Evolutionary conservation across 2,113 vertebrate genomes (phyloP).

Genomic region (Pyrgilauda ruficollis): DNA sequence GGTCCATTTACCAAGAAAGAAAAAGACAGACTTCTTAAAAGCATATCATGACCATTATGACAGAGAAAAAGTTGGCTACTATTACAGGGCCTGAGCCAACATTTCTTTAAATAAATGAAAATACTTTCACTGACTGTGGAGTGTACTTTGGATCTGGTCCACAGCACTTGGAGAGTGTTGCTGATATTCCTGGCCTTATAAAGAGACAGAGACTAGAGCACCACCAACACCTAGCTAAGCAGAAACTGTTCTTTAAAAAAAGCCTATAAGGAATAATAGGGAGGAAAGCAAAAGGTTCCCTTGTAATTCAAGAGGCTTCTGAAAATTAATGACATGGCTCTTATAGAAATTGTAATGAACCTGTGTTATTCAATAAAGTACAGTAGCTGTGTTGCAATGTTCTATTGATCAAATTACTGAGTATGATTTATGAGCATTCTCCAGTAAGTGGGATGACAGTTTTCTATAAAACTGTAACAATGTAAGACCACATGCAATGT

Average conservation of each 20-base stretch:
- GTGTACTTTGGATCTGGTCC: background rate
- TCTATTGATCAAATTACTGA: background rate
- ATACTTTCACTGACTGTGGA: background rate
- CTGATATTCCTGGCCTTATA: background rate
- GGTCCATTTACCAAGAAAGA: constrained; percentile 4
- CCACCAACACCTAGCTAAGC: background rate
- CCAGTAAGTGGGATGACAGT: background rate
- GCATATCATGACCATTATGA: background rate
- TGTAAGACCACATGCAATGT: background rate
- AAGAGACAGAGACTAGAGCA: background rate
- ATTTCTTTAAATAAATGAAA: background rate
- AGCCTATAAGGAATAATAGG: background rate
- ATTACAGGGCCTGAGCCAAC: background rate
- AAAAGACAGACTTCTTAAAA: background rate
- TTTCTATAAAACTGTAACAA: background rate
- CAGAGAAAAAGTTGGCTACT: background rate
- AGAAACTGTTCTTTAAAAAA: background rate
- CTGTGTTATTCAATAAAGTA: background rate
- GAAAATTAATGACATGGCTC: background rate
- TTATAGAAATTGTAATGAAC: background rate
- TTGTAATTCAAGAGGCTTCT: background rate
- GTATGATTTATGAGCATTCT: background rate
- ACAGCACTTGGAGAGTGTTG: background rate
- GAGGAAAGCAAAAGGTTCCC: background rate
- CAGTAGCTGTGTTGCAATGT: background rate